Base-by-base conservation (phyloP, 2,113 vertebrate genomes). In the Paracanthobrama guichenoti region DNA sequence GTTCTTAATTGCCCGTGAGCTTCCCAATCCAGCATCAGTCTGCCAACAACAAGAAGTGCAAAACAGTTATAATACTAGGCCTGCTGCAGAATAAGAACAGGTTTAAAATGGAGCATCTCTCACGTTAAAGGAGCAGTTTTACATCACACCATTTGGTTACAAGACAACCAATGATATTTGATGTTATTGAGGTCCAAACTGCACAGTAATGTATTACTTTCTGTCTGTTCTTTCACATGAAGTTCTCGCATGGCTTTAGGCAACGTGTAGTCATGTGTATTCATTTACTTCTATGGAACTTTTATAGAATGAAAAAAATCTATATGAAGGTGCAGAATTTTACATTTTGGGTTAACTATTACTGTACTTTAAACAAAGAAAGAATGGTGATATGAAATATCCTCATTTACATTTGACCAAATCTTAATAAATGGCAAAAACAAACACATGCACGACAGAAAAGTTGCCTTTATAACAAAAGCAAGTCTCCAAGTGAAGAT, bases 1-100 rank as follows among this genome's bases (percentile, higher is more conserved):
- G 92, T 98, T 99, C 94, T 98, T 98, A 92, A 97, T 95, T 4
- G 97, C 95, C 81, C 94, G 92, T 35, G 96, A 90, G 39, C 90
- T 89, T 0, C 92, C 91, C 0, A 91, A 77, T 14, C 93, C 90
- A 0, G 80, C 66, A 39, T 96, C 95, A 0, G 94, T 92, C 98
- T 99, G 90, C 16, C 39, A 91, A 87, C 64, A 67, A 2, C 72
- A 86, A 62, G 46, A 42, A 22, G 3, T 3, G 28, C 26, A 39
- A 81, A 9, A n/a, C 48, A 57, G 24, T 80, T 22, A 24, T 13
- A 55, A 26, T 24, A 26, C 24, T 18, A 3, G 2, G 20, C 28
- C 53, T 57, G n/a, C 76, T 62, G 14, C 24, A 79, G 35, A 24
- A 20, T 22, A 31, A 55, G 18, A 44, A 42, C 69, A 74, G 44